Evolutionary conservation across 2,113 vertebrate genomes (phyloP), one percentile per base, ranked within the genome.

Genomic region (Alexandromys fortis): DNA sequence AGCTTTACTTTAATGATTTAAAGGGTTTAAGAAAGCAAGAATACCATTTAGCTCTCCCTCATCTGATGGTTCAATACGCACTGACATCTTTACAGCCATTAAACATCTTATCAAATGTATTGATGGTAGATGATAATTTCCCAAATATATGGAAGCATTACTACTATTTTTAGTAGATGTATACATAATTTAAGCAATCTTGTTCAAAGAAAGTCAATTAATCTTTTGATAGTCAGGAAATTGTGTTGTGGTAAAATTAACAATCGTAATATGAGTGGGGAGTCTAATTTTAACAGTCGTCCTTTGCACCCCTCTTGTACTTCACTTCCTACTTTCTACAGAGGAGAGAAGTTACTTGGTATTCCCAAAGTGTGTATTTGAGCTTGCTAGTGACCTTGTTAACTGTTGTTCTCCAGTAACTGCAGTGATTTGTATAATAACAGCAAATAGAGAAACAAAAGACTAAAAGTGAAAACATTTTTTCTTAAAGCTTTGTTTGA

Each of bases 131-230:
- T 87, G 7, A 94, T 95, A 90, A 92, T 79, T 92, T 94, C 65
- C 90, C 30, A 96, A 93, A 91, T 92, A 93, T 67, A 93, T 89
- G 86, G 63, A 96, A 92, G 17, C 7, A 87, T 96, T n/a, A 68
- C 28, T 72, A 91, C 85, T 96, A 93, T 94, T 91, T 94, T 97
- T 92, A 94, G 82, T 93, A 47, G 65, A 94, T 92, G 28, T 26
- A 93, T 96, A 92, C 42, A 94, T 94, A 96, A 97, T 96, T 96
- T 94, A 97, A 95, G 38, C 1, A 95, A 90, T 88, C 35, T 90
- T 96, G 72, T 90, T 90, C 95, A 96, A 96, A 86, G 72, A 94
- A 94, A 94, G 47, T 94, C 85, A 86, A 63, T 96, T 95, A 96
- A 96, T 96, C 65, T 82, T 93, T 94, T 65, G 72, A 83, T 94